Evolutionary conservation across 2,888 invertebrate genomes (phyloP), one percentile per base, ranked within the genome.

Genomic region (Isotomurus palustris): DNA sequence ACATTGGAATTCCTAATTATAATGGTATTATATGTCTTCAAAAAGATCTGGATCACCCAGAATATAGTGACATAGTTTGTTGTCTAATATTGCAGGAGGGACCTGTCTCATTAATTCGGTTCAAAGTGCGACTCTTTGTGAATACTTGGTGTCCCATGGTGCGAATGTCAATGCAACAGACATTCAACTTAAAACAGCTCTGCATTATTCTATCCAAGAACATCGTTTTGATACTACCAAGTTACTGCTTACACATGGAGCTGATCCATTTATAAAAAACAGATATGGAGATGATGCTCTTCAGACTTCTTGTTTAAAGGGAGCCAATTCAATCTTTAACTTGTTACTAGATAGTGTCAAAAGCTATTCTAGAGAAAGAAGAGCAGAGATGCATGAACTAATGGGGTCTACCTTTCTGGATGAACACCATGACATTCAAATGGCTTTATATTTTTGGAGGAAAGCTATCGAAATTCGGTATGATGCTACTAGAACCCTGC

Each of bases 81-180:
- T 53, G 47, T 36, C 40, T 19, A 12, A 24, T 27, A 49, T 47
- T 56, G 3, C 27, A 67, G 70, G 93, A 57, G 93, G 93, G 59
- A 92, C 93, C 1, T 93, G 93, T 76, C 81, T 94, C 63, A 93
- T 94, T 71, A 94, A 94, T 78, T 87, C 91, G 1, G 91, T 93
- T 65, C 93, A 93, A 78, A 88, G 88, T 71, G 84, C 84, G 58
- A 82, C 83, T 57, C 79, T 94, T 48, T 92, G 91, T 75, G 81
- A 83, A 59, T 89, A 84, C 76, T 80, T 93, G 21, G 81, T 94
- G 58, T 43, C 67, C 70, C 84, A 86, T 74, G 91, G 91, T 47
- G 92, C 88, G 2, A 81, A 83, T 70, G 87, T 91, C 4, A 89
- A 93, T 79, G 90, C 91, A 36, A 82, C 82, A 56, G 93, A 94